Conservation (phyloP, 2,888 invertebrate species). For the Tetrapedia diversipes region DNA sequence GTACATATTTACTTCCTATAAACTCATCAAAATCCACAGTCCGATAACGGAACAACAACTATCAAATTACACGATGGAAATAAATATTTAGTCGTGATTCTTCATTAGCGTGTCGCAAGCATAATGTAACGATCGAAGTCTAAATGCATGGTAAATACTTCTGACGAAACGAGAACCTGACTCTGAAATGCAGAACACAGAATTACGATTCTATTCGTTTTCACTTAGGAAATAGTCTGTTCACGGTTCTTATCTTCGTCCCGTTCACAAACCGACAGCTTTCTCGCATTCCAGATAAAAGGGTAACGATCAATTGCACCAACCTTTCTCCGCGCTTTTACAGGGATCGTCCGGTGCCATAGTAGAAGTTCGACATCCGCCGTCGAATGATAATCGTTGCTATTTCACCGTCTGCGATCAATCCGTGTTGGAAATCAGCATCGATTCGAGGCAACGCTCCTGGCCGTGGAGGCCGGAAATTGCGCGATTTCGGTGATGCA, state of each 20-base stretch:
- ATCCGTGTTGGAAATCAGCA: conserved; percentile 37
- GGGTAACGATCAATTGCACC: conserved; percentile 16
- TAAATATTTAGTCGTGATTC: too few relatives aligned
- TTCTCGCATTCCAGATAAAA: not conserved
- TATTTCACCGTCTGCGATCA: conserved; percentile 3
- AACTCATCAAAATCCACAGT: too few relatives aligned
- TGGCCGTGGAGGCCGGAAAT: conserved; percentile 42
- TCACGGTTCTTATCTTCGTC: not conserved
- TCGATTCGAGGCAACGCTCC: not conserved
- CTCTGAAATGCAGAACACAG: too few relatives aligned
- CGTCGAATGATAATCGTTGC: not conserved
- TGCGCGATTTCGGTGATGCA: conserved; percentile 15
- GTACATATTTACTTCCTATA: too few relatives aligned
- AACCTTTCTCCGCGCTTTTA: conserved; percentile 34
- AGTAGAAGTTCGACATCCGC: conserved; percentile 13
- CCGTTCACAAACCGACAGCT: not conserved
- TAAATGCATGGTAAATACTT: too few relatives aligned
- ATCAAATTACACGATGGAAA: too few relatives aligned
- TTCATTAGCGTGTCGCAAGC: too few relatives aligned
- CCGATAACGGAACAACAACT: too few relatives aligned
- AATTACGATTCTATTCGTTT: too few relatives aligned
- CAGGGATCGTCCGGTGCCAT: conserved; percentile 22
- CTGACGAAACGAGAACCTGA: too few relatives aligned
- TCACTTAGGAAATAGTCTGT: too few relatives aligned
- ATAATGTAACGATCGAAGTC: too few relatives aligned